Base-by-base conservation (phyloP, 2,888 invertebrate genomes). In the Drosophila falleni region DNA sequence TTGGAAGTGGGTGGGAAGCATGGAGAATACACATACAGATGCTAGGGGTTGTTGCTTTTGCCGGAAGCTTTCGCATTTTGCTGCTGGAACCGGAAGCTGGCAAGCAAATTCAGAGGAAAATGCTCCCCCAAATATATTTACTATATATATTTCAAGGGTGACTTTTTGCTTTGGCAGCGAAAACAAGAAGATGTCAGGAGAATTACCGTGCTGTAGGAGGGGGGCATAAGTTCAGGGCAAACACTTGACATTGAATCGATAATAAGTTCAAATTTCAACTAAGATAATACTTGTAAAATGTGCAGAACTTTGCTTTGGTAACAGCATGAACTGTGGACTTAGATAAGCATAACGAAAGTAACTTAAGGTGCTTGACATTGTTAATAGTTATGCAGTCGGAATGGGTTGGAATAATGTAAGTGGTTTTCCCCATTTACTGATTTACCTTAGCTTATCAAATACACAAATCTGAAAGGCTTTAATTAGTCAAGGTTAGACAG, bases 161-260 rank as follows among this genome's bases (percentile, higher is more conserved):
- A 70, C 83, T 80, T 80, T 75, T 39, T 51, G 53, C 58, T 56
- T 19, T 10, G 16, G 16, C 46, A 13, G 11, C 9, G 11, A 13
- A 42, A 23, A 29, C 53, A 16, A 33, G 56, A 35, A 62, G 66
- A 33, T 39, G 26, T 10, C 50, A 42, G 10, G 16, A 15, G 54
- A 29, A 47, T 29, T 15, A 55, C 33, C 11, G 23, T 26, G 13
- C 15, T 16, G 49, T 29, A 2, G 37, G 4, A 33, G 41, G 42
- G 31, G n/a, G 39, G 49, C 62, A 62, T 47, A 74, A 76, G 87
- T 87, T 78, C 67, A 80, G 73, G 72, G 72, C 72, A 78, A 80
- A 71, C 66, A 85, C 76, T 85, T 87, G 88, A 87, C 82, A 85
- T 82, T 82, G 78, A 85, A 87, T 89, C 89, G 82, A 87, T 87